Percentiles rank a stretch among this genome's conserved stretches.
Conservation (phyloP, 1,140 invertebrate genomes). For the Zaprionus capensis region DNA sequence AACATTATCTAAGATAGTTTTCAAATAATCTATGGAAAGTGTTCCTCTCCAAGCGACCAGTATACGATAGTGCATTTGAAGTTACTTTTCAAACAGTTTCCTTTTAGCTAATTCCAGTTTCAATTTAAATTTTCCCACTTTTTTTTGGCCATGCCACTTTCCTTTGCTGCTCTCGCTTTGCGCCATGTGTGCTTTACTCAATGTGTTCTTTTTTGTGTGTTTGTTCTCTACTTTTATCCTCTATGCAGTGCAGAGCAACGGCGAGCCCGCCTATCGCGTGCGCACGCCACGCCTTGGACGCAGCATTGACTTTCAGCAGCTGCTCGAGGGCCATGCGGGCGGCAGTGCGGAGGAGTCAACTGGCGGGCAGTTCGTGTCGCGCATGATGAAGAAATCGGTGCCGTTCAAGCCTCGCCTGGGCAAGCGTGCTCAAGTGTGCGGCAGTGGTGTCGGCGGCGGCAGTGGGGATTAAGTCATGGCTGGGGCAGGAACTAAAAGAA, state of each 20-base stretch:
- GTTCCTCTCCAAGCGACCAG: background rate
- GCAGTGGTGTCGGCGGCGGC: constrained; percentile 46
- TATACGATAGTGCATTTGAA: background rate
- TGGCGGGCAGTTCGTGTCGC: constrained; percentile 76
- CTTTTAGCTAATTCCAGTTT: background rate
- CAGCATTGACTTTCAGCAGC: constrained; percentile 78
- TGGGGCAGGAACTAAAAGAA: constrained; percentile 55
- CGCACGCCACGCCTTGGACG: constrained; percentile 80
- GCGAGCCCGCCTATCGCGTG: constrained; percentile 75
- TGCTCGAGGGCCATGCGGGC: constrained; percentile 49
- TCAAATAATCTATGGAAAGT: background rate
- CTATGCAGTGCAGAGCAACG: constrained; percentile 66
- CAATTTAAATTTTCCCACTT: background rate
- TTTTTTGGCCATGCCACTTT: background rate
- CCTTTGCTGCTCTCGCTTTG: background rate
- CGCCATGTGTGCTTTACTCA: background rate
- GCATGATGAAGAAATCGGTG: constrained; percentile 81
- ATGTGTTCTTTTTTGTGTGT: constrained; percentile 4
- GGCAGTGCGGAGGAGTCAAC: constrained; percentile 46
- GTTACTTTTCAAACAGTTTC: too few species aligned
- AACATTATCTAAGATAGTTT: background rate
- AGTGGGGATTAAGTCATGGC: constrained; percentile 70
- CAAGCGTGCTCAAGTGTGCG: constrained; percentile 80
- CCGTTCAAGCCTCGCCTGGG: constrained; percentile 82
- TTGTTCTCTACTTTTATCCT: constrained; percentile 11